Evolutionary conservation across 2,113 vertebrate genomes (phyloP).

Genomic region (Xenotilapia longispinis): DNA sequence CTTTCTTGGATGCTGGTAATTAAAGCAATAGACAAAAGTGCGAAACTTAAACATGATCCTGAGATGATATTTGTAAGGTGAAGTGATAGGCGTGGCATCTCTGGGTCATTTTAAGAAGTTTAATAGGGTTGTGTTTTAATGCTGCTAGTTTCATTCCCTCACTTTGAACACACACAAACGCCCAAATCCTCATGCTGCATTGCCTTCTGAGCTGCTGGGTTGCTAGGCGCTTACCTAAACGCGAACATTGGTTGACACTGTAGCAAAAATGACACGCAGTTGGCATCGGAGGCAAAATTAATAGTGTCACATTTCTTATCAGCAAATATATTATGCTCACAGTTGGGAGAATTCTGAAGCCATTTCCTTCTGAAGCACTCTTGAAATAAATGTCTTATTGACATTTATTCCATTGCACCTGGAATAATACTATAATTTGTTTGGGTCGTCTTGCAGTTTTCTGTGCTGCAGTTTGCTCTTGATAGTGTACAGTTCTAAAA

Average conservation of each 20-base stretch:
- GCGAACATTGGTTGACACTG: neutral
- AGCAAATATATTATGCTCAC: neutral
- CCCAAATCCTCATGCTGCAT: neutral
- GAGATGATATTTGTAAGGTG: neutral
- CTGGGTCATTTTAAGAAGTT: neutral
- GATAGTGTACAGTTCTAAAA: neutral
- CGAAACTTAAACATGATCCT: neutral
- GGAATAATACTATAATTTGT: neutral
- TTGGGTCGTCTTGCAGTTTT: neutral
- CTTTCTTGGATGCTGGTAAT: neutral
- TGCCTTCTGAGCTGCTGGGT: neutral
- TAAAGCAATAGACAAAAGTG: neutral
- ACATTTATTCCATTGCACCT: neutral
- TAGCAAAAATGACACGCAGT: neutral
- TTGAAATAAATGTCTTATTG: neutral
- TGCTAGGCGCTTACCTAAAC: neutral
- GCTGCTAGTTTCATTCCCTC: neutral
- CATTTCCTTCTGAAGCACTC: neutral
- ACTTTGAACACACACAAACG: neutral
- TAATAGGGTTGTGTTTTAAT: neutral
- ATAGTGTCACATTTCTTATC: neutral
- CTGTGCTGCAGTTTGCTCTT: neutral
- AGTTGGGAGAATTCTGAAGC: neutral
- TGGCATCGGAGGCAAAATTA: neutral
- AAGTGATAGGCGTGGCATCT: neutral